Conservation (phyloP, 2,888 invertebrate genomes). For the Apoda limacodes region DNA sequence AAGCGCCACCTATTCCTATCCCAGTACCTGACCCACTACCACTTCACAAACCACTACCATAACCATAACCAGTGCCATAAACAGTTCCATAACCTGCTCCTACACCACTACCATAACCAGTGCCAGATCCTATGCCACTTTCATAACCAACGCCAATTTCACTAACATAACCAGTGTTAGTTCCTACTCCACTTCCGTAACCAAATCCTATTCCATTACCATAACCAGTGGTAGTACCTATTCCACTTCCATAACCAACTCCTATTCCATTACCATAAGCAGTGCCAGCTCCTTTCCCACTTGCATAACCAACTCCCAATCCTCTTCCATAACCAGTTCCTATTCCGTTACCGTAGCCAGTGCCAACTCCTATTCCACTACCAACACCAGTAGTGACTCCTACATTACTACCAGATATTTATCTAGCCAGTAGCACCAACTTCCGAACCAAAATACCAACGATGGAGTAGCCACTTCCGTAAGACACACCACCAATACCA, state of each 20-base stretch:
- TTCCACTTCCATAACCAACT: too few relatives aligned
- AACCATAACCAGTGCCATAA: conserved; percentile 2
- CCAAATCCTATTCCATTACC: too few relatives aligned
- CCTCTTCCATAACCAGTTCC: neutral
- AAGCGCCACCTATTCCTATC: conserved; percentile 1
- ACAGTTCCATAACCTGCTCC: conserved; percentile 1
- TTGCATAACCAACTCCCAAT: neutral
- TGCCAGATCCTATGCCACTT: conserved; percentile 4
- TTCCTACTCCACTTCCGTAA: conserved; percentile 7
- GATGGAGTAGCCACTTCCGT: conserved; percentile 25
- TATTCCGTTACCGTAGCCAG: neutral
- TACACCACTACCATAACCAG: neutral
- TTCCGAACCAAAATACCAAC: conserved; percentile 19
- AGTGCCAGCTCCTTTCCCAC: too few relatives aligned
- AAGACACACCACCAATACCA: conserved; percentile 25
- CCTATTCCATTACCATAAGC: too few relatives aligned
- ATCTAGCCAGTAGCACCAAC: conserved; percentile 4
- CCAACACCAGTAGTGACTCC: neutral
- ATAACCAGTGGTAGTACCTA: too few relatives aligned
- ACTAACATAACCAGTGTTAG: conserved; percentile 1
- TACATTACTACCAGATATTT: neutral
- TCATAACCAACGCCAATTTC: neutral
- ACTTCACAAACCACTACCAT: neutral
- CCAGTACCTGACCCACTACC: conserved; percentile 3
- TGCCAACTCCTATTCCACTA: neutral